Evolutionary conservation across 2,888 invertebrate species (phyloP).

Genomic region (Marronus borbonicus): DNA sequence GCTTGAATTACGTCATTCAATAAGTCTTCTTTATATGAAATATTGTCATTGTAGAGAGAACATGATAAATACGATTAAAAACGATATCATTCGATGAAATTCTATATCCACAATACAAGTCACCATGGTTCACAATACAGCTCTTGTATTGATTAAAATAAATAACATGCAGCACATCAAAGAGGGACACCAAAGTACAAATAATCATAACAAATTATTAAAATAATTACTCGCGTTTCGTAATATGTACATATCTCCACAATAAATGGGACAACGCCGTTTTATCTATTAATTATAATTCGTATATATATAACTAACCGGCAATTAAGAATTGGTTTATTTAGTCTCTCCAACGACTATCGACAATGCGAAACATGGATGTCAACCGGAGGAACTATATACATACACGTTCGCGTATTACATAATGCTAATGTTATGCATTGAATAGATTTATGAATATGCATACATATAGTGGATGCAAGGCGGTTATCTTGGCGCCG

Average conservation of each 20-base stretch:
- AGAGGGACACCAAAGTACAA: neutral
- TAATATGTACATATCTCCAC: conserved; percentile 1
- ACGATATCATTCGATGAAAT: neutral
- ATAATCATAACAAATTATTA: conserved; percentile 6
- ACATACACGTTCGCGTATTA: neutral
- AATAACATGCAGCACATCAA: neutral
- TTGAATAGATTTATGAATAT: conserved; percentile 2
- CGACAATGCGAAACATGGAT: conserved; percentile 16
- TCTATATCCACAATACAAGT: neutral
- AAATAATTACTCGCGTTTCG: neutral
- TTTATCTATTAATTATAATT: conserved; percentile 20
- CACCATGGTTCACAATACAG: neutral
- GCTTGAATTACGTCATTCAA: neutral
- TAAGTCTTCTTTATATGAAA: neutral
- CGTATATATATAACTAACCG: neutral
- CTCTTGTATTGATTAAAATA: conserved; percentile 8
- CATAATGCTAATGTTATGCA: neutral
- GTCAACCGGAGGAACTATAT: neutral
- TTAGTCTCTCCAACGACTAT: conserved; percentile 8
- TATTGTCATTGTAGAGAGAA: neutral
- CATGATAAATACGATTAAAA: conserved; percentile 4
- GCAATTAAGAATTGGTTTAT: conserved; percentile 40
- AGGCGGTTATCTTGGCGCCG: conserved; percentile 39
- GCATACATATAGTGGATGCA: neutral
- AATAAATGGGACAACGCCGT: conserved; percentile 18